A percentile compares a stretch with the other conserved stretches of the same genome.
phyloP scores from a whole-genome alignment of 53 echinoderm and acorn worm genomes.

The Stichopus horrens region DNA sequence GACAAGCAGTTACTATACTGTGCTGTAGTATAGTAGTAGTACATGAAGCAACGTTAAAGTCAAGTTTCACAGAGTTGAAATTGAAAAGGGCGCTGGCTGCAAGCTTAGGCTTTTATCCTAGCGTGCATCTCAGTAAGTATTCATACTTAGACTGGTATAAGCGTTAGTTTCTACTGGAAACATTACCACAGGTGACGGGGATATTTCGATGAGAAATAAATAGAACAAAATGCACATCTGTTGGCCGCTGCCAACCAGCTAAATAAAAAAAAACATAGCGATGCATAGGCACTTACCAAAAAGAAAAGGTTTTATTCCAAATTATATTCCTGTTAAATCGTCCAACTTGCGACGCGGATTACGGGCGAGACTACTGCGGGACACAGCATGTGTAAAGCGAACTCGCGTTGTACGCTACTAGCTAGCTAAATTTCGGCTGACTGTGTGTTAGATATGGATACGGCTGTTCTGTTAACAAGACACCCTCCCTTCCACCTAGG shows the following conservation, averaged over 20 bases:
- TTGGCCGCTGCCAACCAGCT: neutral
- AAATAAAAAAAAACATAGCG: neutral
- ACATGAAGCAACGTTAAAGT: neutral
- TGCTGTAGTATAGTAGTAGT: too few species aligned
- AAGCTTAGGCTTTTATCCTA: slow-evolving; percentile 39
- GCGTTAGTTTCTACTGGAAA: neutral
- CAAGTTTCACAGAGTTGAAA: neutral
- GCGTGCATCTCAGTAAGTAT: neutral
- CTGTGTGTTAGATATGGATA: neutral
- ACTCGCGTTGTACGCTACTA: too few species aligned
- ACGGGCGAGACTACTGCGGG: slow-evolving; percentile 35
- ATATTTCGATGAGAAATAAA: neutral
- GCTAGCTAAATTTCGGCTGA: too few species aligned
- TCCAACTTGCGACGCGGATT: slow-evolving; percentile 24
- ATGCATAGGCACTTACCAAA: slow-evolving; percentile 10
- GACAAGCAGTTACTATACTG: too few species aligned
- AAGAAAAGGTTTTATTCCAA: slow-evolving; percentile 28
- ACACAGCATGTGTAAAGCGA: slow-evolving; percentile 31
- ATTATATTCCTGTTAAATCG: slow-evolving; percentile 45
- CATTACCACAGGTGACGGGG: slow-evolving; percentile 1
- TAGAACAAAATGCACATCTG: neutral
- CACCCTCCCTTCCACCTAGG: neutral
- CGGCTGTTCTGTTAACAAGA: neutral
- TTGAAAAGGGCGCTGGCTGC: slow-evolving; percentile 44
- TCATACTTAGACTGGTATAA: neutral